Evolutionary conservation across 2,113 vertebrate genomes (phyloP), one percentile per base, ranked within the genome.

Genomic region (Sciurus niger): DNA sequence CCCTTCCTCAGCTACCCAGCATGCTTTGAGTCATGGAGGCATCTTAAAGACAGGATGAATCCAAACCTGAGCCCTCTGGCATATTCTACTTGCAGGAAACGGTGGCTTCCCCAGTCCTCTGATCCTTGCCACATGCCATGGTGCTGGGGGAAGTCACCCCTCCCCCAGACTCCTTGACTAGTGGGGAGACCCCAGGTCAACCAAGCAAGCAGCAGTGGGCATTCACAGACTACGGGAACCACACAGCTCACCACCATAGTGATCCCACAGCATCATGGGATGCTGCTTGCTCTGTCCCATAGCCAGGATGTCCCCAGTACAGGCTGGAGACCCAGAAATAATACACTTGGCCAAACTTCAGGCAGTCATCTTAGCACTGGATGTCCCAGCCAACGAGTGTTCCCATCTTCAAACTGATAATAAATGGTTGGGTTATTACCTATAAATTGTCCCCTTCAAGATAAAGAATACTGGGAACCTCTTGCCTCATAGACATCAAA

Each of bases 31-130:
- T 78, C 30, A 3, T 25, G 40, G 53, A 43, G 67, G 51, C 1
- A 17, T 89, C 89, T 79, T 53, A 40, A 90, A 85, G 32, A 84
- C 34, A 80, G 40, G n/a, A 28, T n/a, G 67, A n/a, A 55, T 12
- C 25, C 58, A 84, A 60, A 74, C 16, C 72, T 53, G 20, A 63
- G 4, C 43, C 77, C 6, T 70, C 58, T 51, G 51, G 30, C 46
- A 79, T 76, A 53, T 70, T 89, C 74, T 58, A 48, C 34, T 6
- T 85, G 13, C 16, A 80, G 34, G 32, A 40, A 51, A 8, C 5
- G 30, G 55, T 48, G 43, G 77, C 16, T 68, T 67, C 22, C 2
- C 51, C 48, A 70, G 25, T n/a, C 37, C 82, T 95, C 51, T 1
- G 82, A 51, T 40, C 16, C 37, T 83, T 82, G 13, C 37, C 46